phyloP scores from a whole-genome alignment of 1,140 invertebrate genomes.

The Helicoverpa zea region DNA sequence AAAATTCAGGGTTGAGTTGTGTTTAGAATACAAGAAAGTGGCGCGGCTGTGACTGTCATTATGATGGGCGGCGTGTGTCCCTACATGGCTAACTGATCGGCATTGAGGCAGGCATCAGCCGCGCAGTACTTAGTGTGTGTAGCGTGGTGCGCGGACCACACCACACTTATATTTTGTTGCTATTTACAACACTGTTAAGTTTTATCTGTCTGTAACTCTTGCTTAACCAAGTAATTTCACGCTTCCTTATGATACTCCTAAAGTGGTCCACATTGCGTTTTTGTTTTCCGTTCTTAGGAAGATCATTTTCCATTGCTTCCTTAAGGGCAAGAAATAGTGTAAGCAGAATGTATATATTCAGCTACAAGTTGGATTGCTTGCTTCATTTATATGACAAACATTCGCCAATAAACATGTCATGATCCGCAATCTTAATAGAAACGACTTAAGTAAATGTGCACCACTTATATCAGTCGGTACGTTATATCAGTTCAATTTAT shows the following conservation, averaged over 20 bases:
- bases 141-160: background rate
- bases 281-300: no score
- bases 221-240: no score
- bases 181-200: no score
- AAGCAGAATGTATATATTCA: background rate
- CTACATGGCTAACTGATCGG: conserved; percentile 35
- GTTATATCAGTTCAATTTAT: conserved; percentile 15
- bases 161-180: no score
- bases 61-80: background rate
- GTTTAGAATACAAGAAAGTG: conserved; percentile 35
- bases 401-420: background rate
- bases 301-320: no score
- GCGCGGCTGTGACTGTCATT: conserved; percentile 5
- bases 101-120: conserved; percentile 32
- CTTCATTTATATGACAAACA: background rate
- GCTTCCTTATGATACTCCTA: no score
- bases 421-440: conserved; percentile 1
- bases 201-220: no score
- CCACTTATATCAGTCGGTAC: background rate
- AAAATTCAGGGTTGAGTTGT: conserved; percentile 25
- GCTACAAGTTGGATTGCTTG: background rate
- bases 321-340: no score
- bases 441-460: conserved; percentile 2
- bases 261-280: no score
- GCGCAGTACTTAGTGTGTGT: background rate